A percentile compares a stretch with the other conserved stretches of the same genome.
Evolutionary conservation across 2,797 vertebrate genomes (phyloP).

Genomic region (Tenualosa ilisha): DNA sequence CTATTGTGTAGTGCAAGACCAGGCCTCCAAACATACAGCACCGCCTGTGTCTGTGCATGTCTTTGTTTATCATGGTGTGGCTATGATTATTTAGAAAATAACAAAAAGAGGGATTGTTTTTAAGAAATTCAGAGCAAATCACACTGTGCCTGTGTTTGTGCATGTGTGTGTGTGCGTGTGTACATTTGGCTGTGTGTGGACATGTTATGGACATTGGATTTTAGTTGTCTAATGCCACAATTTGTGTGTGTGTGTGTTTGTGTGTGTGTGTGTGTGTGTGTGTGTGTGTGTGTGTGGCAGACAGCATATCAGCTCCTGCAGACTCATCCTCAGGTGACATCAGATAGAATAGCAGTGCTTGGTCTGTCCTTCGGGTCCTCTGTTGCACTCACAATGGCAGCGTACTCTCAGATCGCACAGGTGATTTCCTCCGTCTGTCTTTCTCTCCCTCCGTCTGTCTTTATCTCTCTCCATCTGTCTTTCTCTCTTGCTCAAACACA

Average conservation of each 20-base stretch:
- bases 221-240: too few species aligned
- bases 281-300: conserved; percentile 51
- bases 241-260: neutral
- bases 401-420: conserved; percentile 42
- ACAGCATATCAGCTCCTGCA: conserved; percentile 62
- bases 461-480: neutral
- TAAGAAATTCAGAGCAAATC: too few species aligned
- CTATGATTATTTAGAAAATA: neutral
- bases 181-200: neutral
- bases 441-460: too few species aligned
- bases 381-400: conserved; percentile 54
- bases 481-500: too few species aligned
- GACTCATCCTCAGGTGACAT: conserved; percentile 65
- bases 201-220: neutral
- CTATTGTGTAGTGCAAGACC: too few species aligned
- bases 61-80: too few species aligned
- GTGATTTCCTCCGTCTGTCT: neutral
- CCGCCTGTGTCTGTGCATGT: too few species aligned
- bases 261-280: neutral
- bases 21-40: too few species aligned
- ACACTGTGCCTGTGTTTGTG: too few species aligned
- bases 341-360: conserved; percentile 62
- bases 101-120: too few species aligned
- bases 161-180: neutral
- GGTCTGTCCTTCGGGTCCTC: conserved; percentile 66